Evolutionary conservation across 2,113 vertebrate genomes (phyloP), one percentile per base, ranked within the genome.

Genomic region (Plestiodon gilberti): DNA sequence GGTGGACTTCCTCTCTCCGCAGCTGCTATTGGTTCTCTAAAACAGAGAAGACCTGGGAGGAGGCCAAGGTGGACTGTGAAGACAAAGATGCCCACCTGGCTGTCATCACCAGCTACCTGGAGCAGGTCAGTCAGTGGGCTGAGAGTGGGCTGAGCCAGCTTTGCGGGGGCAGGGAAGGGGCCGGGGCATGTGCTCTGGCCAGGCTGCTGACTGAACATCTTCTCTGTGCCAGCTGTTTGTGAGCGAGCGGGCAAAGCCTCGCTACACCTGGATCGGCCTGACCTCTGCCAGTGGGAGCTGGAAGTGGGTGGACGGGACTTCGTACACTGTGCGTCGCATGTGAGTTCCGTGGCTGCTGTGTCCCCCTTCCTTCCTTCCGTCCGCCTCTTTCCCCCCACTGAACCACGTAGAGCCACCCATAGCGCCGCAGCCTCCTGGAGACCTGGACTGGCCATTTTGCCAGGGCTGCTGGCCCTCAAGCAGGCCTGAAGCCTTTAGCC

Each of bases 281-380:
- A 25, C 3, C 35, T 18, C 6, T 4, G 1, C 1, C 6, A 3
- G 3, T 3, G 2, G 7, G 1, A 10, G 0, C 5, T 86, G 84
- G 84, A 80, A 64, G 33, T 86, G 84, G 84, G 77, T 80, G 28
- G 84, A 86, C 1, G 84, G 67, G 38, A 73, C 65, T 1, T 1
- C 55, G 0, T 86, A 86, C 55, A 62, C 28, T 1, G 2, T 64
- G 0, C 77, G 77, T 30, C 59, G 84, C 15, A 71, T 73, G 84
- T 86, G 77, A 86, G 84, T 11, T 17, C 59, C 59, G 59, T 6
- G 15, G 59, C 59, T 18, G 59, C 59, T 20, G 1, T 8, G 59
- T 18, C 17, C 6, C 59, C 3, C 23, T 25, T 1, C 40, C 4
- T 48, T 6, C 6, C 10, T 18, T 33, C 15, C 23, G 18, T n/a